These are phyloP conservation scores for Eurytoma californica DNA, from an alignment of 2,888 invertebrate genomes.

Conservation along the genomic window DNA sequence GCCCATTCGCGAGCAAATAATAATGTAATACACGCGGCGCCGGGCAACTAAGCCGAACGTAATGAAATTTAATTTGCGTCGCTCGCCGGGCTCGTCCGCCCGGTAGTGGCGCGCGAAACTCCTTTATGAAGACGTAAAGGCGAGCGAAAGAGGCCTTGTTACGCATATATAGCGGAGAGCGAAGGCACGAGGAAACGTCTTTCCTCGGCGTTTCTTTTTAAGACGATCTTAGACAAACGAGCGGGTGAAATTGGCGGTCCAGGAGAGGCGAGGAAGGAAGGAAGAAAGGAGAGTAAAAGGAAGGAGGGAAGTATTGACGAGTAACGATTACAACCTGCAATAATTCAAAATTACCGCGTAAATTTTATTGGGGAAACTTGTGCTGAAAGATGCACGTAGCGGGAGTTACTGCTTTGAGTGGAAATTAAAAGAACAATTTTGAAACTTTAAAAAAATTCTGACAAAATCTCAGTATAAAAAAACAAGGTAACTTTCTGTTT, in stretches of 20 bases:
- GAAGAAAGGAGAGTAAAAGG: not conserved
- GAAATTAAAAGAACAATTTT: too few relatives aligned
- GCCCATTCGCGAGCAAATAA: conserved; percentile 14
- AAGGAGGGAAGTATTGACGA: not conserved
- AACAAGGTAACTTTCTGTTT: too few relatives aligned
- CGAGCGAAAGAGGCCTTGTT: conserved; percentile 24
- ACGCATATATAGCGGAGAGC: not conserved
- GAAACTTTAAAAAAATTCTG: too few relatives aligned
- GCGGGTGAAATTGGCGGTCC: not conserved
- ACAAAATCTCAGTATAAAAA: too few relatives aligned
- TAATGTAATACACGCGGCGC: conserved; percentile 3
- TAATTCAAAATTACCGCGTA: conserved; percentile 21
- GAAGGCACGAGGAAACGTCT: not conserved
- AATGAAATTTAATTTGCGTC: conserved; percentile 30
- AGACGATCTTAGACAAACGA: not conserved
- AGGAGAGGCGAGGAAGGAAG: not conserved
- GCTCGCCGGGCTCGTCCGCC: not conserved
- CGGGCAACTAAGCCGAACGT: conserved; percentile 2
- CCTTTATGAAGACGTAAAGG: conserved; percentile 37
- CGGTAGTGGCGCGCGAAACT: conserved; percentile 15
- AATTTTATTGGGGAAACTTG: conserved; percentile 23
- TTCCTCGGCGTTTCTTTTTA: not conserved
- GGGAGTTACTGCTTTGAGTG: too few relatives aligned
- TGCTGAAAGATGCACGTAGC: not conserved
- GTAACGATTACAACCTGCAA: conserved; percentile 25